Evolutionary conservation across 2,797 vertebrate genomes (phyloP).

Genomic region (Corythornis leucogaster): DNA sequence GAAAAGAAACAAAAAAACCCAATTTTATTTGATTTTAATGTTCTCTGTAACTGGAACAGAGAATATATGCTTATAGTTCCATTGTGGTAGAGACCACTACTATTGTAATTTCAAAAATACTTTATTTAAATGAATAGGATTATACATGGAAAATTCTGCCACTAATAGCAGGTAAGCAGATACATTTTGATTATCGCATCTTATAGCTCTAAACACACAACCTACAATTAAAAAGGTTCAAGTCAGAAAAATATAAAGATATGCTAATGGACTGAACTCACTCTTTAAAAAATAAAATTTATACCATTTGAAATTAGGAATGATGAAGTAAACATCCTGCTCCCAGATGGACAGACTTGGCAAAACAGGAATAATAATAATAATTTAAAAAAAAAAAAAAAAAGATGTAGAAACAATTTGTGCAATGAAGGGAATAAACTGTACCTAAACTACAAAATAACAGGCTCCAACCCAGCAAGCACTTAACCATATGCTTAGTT

Average conservation of each 20-base stretch:
- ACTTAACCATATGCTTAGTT: not conserved
- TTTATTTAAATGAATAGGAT: not conserved
- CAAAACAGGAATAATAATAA: not conserved
- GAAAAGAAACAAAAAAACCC: not conserved
- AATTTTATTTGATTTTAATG: not conserved
- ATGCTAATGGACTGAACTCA: not conserved
- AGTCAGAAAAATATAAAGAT: not conserved
- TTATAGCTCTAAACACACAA: not conserved
- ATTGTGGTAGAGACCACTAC: not conserved
- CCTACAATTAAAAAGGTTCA: not conserved
- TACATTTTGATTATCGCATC: not conserved
- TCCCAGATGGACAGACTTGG: slow-evolving; percentile 4
- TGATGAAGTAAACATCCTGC: not conserved
- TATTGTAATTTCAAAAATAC: not conserved
- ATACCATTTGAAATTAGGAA: not conserved
- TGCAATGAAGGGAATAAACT: slow-evolving; percentile 2
- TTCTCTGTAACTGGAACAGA: not conserved
- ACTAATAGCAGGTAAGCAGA: not conserved
- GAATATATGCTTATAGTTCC: not conserved
- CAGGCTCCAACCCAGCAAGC: not conserved
- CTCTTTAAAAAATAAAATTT: not conserved
- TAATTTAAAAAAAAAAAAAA: not conserved
- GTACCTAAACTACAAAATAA: not conserved
- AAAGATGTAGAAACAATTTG: not conserved
- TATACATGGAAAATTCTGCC: not conserved